Evolutionary conservation across 2,888 invertebrate genomes (phyloP), one percentile per base, ranked within the genome.

Genomic region (Glomeris marginata): DNA sequence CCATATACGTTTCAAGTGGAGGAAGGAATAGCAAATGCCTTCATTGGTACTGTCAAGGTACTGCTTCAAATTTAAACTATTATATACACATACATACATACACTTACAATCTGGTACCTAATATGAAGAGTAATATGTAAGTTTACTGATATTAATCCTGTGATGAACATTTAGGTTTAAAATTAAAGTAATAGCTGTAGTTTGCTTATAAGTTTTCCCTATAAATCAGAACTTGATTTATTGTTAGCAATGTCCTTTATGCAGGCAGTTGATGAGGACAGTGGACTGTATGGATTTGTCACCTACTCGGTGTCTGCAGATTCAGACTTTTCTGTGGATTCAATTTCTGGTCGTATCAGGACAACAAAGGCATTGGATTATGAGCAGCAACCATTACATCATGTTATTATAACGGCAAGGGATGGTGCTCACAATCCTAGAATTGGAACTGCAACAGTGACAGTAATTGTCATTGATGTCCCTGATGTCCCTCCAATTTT

Each of bases 371-470:
- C 81, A 6, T 67, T 91, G 55, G 88, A 91, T 66, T 91, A 82
- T 64, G 90, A 91, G 64, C 76, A 74, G 11, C 78, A 81, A 60
- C 81, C 79, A 66, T 84, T 85, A 61, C 82, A 83, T 62, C 76
- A 76, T 54, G 84, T 90, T 66, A 85, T 87, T 40, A 85, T 90
- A 8, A 88, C 87, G 0, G 90, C 90, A 1, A 81, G 78, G 63
- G 91, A 91, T 63, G 84, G 85, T 18, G 90, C 86, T 0, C 77
- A 81, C 1, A 86, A 88, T 71, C 80, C 83, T 2, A 74, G 88
- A 13, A 71, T 88, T 36, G 86, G 87, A 2, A 88, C 90, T 0
- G 86, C 88, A 0, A 84, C 85, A 1, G 85, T 90, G 10, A 81
- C 84, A 0, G 79, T 91, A 1, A 71, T 74, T 58, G 85, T 90